Percentiles rank a stretch among this genome's conserved stretches.
Evolutionary conservation across 2,113 vertebrate species (phyloP).

Genomic region (Odocoileus virginianus): DNA sequence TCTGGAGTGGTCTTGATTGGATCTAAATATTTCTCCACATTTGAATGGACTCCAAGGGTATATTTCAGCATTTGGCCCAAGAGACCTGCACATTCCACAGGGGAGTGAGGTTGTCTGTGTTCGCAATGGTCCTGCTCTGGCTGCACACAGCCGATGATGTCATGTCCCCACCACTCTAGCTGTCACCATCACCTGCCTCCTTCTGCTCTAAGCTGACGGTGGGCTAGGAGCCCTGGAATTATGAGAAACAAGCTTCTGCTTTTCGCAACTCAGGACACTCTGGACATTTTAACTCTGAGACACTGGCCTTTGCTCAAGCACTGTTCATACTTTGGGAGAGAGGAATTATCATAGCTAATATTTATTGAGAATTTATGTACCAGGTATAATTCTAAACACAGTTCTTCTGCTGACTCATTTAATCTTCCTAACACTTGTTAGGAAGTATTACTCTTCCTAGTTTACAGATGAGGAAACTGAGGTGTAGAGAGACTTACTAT

Average conservation of each 20-base stretch:
- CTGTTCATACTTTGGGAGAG: neutral
- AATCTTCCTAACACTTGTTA: neutral
- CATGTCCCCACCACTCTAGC: neutral
- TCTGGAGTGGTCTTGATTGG: slow-evolving; percentile 37
- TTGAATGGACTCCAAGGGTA: slow-evolving; percentile 20
- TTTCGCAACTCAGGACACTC: neutral
- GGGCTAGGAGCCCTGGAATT: neutral
- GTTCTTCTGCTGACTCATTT: neutral
- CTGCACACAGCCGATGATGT: neutral
- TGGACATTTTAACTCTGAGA: neutral
- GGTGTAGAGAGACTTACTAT: neutral
- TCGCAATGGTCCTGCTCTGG: neutral
- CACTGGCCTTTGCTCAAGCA: neutral
- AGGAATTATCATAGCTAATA: neutral
- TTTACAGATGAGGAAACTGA: neutral
- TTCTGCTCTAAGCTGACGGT: neutral
- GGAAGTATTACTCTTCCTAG: no score
- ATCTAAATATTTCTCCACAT: slow-evolving; percentile 37
- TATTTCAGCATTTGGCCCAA: neutral
- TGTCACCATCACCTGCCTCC: neutral
- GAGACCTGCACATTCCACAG: neutral
- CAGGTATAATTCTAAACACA: neutral
- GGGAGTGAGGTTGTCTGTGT: neutral
- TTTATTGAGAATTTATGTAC: neutral
- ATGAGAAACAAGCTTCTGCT: neutral